phyloP scores from a whole-genome alignment of 2,888 invertebrate species.

The Phyllotreta cruciferae region DNA sequence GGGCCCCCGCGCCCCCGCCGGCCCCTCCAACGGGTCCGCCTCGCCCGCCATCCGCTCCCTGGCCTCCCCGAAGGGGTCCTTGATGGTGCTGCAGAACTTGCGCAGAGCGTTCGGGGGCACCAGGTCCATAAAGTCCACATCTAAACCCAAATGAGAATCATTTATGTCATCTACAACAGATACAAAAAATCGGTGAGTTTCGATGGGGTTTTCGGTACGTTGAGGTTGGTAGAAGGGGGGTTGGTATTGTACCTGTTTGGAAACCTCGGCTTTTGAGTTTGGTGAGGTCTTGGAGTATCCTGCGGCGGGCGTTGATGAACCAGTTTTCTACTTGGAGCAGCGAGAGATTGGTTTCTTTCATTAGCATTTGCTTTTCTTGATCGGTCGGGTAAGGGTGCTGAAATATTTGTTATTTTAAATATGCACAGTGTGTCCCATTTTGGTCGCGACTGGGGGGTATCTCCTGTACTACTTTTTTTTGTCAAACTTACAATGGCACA shows the following conservation, averaged over 20 bases:
- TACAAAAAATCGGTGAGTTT: no score
- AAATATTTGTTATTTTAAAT: no score
- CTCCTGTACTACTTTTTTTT: no score
- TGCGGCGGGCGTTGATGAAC: slow-evolving; percentile 50
- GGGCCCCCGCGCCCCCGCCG: no score
- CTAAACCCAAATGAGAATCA: slow-evolving; percentile 31
- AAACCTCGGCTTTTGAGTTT: slow-evolving; percentile 43
- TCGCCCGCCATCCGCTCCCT: no score
- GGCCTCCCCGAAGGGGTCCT: no score
- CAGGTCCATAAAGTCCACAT: slow-evolving; percentile 35
- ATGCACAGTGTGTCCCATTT: no score
- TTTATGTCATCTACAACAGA: slow-evolving; percentile 32
- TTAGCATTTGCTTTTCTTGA: slow-evolving; percentile 49
- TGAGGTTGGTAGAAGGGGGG: not conserved
- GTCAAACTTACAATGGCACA: no score
- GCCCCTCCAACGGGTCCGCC: slow-evolving; percentile 13
- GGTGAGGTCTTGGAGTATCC: slow-evolving; percentile 49
- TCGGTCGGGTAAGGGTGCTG: slow-evolving; percentile 53
- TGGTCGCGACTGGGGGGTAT: no score
- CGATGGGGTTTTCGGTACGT: not conserved
- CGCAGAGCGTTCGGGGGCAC: slow-evolving; percentile 14
- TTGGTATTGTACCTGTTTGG: slow-evolving; percentile 26
- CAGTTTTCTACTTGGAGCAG: slow-evolving; percentile 50
- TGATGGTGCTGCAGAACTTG: not conserved
- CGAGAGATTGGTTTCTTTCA: slow-evolving; percentile 51